Evolutionary conservation across 1,140 invertebrate genomes (phyloP).

Genomic region (Campoletis sonorensis): DNA sequence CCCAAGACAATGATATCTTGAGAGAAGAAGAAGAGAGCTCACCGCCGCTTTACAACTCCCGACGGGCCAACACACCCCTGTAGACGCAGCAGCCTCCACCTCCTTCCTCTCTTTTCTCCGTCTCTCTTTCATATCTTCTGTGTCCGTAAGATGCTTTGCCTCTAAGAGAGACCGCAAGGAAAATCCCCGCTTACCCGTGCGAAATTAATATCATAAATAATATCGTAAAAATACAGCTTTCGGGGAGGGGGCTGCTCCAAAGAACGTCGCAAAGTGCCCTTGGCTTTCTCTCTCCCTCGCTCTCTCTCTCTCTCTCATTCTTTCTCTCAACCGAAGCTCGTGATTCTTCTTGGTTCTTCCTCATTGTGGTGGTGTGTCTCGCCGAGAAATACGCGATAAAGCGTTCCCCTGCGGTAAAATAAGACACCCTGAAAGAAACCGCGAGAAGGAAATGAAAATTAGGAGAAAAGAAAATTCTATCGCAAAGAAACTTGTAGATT

Average conservation of each 20-base stretch:
- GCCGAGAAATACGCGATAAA: constrained; percentile 30
- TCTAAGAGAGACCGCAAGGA: constrained; percentile 14
- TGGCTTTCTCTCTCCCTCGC: constrained; percentile 29
- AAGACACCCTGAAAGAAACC: background rate
- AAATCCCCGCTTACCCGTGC: constrained; percentile 57
- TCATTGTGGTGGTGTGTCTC: constrained; percentile 15
- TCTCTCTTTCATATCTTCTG: background rate
- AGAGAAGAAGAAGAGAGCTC: constrained; percentile 52
- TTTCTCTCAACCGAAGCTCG: background rate
- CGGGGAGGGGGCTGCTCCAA: constrained; percentile 14
- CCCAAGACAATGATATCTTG: constrained; percentile 76
- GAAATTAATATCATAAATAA: constrained; percentile 79
- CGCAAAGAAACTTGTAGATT: background rate
- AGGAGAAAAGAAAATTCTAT: constrained; percentile 16
- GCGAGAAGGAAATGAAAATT: constrained; percentile 24
- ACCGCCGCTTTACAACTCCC: constrained; percentile 74
- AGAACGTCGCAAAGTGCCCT: constrained; percentile 41
- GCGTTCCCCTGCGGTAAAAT: constrained; percentile 6
- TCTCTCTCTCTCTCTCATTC: constrained; percentile 59
- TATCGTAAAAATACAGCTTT: constrained; percentile 72
- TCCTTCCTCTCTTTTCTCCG: background rate
- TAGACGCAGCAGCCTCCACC: background rate
- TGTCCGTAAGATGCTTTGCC: background rate
- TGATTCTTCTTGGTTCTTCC: constrained; percentile 37
- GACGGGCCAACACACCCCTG: constrained; percentile 56